Evolutionary conservation across 2,888 invertebrate genomes (phyloP).

Genomic region (Drosophila merina): DNA sequence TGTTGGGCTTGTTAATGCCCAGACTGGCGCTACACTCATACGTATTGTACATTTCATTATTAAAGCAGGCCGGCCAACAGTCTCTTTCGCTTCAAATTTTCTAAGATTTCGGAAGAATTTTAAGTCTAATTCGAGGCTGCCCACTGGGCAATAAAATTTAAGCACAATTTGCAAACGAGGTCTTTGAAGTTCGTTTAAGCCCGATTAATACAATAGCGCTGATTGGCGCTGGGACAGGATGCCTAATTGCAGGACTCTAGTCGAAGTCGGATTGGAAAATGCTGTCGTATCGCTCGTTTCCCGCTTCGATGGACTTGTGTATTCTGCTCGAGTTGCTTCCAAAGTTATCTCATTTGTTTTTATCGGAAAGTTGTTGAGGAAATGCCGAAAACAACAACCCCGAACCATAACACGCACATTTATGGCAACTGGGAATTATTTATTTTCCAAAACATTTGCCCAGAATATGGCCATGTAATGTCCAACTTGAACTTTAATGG

Average conservation of each 20-base stretch:
- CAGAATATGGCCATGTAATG: conserved; percentile 50
- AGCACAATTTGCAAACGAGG: background rate
- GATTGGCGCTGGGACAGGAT: conserved; percentile 14
- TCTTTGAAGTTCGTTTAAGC: conserved; percentile 2
- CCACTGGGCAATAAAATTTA: conserved; percentile 14
- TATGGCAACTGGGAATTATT: conserved; percentile 44
- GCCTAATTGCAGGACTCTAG: conserved; percentile 34
- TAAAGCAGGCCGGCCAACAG: background rate
- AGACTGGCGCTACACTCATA: conserved; percentile 13
- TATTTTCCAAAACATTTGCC: conserved; percentile 52
- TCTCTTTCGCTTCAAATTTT: conserved; percentile 7
- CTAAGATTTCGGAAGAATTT: conserved; percentile 4
- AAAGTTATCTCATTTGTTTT: conserved; percentile 41
- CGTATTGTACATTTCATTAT: conserved; percentile 23
- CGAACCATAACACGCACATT: conserved; percentile 26
- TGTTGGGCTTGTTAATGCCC: conserved; percentile 32
- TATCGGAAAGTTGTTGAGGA: conserved; percentile 18
- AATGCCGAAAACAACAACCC: conserved; percentile 22
- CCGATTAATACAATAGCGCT: conserved; percentile 16
- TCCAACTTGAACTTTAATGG: conserved; percentile 59
- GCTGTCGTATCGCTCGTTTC: conserved; percentile 17
- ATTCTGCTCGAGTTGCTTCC: conserved; percentile 23
- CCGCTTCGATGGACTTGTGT: conserved; percentile 8
- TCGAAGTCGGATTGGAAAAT: conserved; percentile 12
- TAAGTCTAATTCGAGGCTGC: background rate